These are phyloP conservation scores for Cataglyphis rosenhaueri DNA, from an alignment of 2,888 invertebrate genomes.

Conservation along the genomic window DNA sequence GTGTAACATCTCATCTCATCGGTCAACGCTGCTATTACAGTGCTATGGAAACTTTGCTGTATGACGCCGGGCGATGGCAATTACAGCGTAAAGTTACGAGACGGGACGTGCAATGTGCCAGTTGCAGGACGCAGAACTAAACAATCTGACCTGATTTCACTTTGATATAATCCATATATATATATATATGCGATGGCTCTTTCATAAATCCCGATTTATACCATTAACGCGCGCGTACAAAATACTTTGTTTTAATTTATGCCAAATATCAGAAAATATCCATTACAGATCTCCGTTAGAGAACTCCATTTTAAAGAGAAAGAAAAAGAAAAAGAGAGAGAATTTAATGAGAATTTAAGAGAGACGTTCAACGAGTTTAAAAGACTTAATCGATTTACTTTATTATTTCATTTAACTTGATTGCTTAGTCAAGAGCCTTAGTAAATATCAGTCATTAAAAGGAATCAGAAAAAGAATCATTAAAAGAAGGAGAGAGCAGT, in stretches of 20 bases:
- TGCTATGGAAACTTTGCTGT: constrained; percentile 50
- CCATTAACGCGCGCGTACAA: neutral
- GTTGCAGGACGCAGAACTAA: constrained; percentile 43
- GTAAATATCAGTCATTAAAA: constrained; percentile 37
- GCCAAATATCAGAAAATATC: neutral
- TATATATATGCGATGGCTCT: constrained; percentile 34
- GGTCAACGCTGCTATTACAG: constrained; percentile 40
- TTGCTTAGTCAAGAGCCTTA: constrained; percentile 18
- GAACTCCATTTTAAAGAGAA: neutral
- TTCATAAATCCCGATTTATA: constrained; percentile 40
- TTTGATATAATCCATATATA: constrained; percentile 29
- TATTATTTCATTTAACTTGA: constrained; percentile 42
- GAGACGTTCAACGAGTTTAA: neutral
- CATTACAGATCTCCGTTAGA: neutral
- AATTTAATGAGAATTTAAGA: neutral
- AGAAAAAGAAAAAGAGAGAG: neutral
- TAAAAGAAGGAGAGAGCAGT: constrained; percentile 17
- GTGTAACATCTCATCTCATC: constrained; percentile 24
- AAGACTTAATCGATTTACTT: constrained; percentile 38
- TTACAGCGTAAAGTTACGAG: constrained; percentile 62
- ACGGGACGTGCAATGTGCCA: constrained; percentile 44
- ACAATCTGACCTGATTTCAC: constrained; percentile 60
- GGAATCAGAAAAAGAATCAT: constrained; percentile 24
- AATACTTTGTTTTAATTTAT: neutral
- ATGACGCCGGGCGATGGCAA: constrained; percentile 49